Percentiles rank a stretch among this genome's conserved stretches.
phyloP scores from a whole-genome alignment of 2,113 vertebrate genomes.

The Neodontobutis hainanensis region DNA sequence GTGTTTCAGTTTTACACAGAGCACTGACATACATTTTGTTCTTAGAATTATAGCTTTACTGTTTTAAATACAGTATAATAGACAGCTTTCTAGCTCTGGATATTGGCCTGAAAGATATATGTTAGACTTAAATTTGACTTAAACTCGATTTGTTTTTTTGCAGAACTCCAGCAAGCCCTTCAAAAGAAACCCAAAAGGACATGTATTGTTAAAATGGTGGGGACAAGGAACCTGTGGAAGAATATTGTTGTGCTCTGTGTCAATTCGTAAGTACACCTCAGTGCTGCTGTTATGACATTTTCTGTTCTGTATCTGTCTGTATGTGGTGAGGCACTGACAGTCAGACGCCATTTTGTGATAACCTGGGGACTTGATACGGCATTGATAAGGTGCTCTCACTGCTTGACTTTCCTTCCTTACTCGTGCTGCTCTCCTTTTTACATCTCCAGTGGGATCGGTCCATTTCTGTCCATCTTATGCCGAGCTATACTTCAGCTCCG shows the following conservation, averaged over 20 bases:
- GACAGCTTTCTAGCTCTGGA: background rate
- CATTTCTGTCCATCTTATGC: conserved; percentile 26
- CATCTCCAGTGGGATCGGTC: conserved; percentile 33
- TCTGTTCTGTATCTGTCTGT: background rate
- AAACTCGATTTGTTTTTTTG: background rate
- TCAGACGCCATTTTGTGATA: conserved; percentile 45
- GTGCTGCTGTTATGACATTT: background rate
- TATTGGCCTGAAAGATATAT: background rate
- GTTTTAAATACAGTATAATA: too few relatives aligned
- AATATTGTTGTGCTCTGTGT: conserved; percentile 96
- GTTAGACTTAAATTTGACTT: too few relatives aligned
- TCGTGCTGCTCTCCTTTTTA: conserved; percentile 29
- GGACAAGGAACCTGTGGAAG: conserved; percentile 97
- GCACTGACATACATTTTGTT: conserved; percentile 9
- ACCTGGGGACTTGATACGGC: conserved; percentile 33
- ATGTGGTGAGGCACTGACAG: conserved; percentile 12
- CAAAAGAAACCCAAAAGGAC: conserved; percentile 88
- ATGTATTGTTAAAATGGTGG: conserved; percentile 94
- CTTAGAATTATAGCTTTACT: too few relatives aligned
- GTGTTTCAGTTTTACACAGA: conserved; percentile 3
- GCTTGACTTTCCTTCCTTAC: conserved; percentile 25
- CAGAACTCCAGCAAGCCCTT: conserved; percentile 90
- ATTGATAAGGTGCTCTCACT: conserved; percentile 54
- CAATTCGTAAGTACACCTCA: conserved; percentile 88
- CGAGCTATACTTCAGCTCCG: conserved; percentile 31